phyloP scores from a whole-genome alignment of 2,888 invertebrate genomes.

The Plagodis dolabraria region DNA sequence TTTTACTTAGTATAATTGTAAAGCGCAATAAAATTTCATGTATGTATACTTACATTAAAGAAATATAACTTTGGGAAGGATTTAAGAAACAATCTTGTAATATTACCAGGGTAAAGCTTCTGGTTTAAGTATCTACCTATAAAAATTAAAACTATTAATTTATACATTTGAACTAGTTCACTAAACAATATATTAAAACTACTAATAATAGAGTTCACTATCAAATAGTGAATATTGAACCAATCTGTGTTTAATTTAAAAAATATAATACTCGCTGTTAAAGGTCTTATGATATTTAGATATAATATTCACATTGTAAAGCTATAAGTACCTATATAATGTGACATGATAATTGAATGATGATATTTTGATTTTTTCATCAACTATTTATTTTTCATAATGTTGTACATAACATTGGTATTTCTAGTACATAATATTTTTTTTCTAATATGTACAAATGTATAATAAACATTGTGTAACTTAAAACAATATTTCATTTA shows the following conservation, averaged over 20 bases:
- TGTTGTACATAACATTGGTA: conserved; percentile 69
- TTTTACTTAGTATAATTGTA: conserved; percentile 8
- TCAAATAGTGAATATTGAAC: conserved; percentile 56
- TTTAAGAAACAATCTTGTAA: neutral
- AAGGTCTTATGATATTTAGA: conserved; percentile 23
- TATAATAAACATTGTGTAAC: conserved; percentile 71
- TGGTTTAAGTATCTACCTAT: no score
- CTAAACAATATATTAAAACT: conserved; percentile 5
- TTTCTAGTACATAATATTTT: conserved; percentile 66
- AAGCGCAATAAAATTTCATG: no score
- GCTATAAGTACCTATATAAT: conserved; percentile 16
- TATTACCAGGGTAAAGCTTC: no score
- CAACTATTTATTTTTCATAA: conserved; percentile 77
- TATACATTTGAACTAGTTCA: conserved; percentile 3
- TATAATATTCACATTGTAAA: conserved; percentile 33
- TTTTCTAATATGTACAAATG: conserved; percentile 79
- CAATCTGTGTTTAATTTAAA: conserved; percentile 27
- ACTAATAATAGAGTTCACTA: conserved; percentile 44
- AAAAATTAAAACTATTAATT: neutral
- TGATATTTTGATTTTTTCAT: conserved; percentile 63
- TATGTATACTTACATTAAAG: no score
- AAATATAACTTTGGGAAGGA: no score
- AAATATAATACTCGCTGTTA: conserved; percentile 58
- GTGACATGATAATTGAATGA: conserved; percentile 57
- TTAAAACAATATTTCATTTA: conserved; percentile 42